Percentiles rank a stretch among this genome's conserved stretches.
Evolutionary conservation across 1,140 invertebrate species (phyloP).

Genomic region (Homarus americanus): DNA sequence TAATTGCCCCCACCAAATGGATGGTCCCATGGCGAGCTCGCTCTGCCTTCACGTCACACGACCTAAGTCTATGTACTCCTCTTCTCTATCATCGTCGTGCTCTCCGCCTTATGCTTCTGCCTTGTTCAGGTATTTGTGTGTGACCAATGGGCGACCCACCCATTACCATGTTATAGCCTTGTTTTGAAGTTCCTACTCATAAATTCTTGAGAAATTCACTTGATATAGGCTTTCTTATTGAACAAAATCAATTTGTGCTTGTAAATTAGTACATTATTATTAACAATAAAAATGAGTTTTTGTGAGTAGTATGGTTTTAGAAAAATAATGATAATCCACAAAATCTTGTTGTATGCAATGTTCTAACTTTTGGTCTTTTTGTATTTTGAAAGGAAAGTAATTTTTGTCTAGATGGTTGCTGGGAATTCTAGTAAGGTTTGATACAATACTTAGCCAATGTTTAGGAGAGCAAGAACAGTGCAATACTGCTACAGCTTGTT

Average conservation of each 20-base stretch:
- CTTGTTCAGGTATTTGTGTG: slow-evolving; percentile 69
- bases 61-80: slow-evolving; percentile 65
- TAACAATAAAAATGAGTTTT: too few relatives aligned
- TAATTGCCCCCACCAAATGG: slow-evolving; percentile 56
- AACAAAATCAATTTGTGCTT: too few relatives aligned
- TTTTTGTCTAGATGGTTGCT: slow-evolving; percentile 10
- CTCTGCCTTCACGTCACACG: slow-evolving; percentile 58
- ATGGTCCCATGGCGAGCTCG: slow-evolving; percentile 21
- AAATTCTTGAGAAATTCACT: background rate
- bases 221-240: too few relatives aligned
- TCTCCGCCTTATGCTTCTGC: slow-evolving; percentile 60
- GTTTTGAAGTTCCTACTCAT: background rate
- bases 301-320: too few relatives aligned
- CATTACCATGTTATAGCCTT: background rate
- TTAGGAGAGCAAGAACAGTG: background rate
- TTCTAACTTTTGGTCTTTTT: too few relatives aligned
- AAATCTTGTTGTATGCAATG: background rate
- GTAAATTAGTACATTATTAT: too few relatives aligned
- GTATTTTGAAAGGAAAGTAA: slow-evolving; percentile 10
- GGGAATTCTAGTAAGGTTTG: slow-evolving; percentile 32
- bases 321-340: background rate
- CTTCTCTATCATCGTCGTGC: slow-evolving; percentile 61
- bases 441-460: slow-evolving; percentile 6
- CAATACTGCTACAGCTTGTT: slow-evolving; percentile 17
- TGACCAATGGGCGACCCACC: slow-evolving; percentile 56